Evolutionary conservation across 2,888 invertebrate genomes (phyloP), one percentile per base, ranked within the genome.

Genomic region (Sinelater perroti): DNA sequence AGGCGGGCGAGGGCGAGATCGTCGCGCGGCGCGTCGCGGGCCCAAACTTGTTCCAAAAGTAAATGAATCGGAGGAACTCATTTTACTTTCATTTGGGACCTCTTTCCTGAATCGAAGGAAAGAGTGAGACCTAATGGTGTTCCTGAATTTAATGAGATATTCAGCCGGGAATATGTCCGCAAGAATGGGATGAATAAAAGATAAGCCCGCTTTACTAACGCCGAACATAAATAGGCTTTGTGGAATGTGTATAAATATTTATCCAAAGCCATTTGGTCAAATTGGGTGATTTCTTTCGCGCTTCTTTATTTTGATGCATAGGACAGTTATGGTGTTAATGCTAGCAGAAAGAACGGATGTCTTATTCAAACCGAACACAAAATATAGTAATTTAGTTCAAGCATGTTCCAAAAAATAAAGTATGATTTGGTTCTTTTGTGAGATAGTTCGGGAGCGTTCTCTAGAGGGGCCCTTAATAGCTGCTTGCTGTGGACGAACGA

Each of bases 11-110:
- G 14, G 40, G 11, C 13, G 8, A 40, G 24, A 24, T 10, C 24
- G 24, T 24, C 14, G 8, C 13, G 11, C 26, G 8, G 40, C 24
- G 24, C 14, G 40, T 16, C 20, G 13, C 8, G 20, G 20, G 38
- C 21, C 21, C 35, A 24, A 35, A 47, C 31, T 47, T 14, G 10
- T 40, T 40, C 24, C 13, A 11, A 35, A 35, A 47, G 16, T 35
- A 35, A 47, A 35, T 35, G 35, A 47, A 35, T 47, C 47, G 24
- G 16, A 35, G 35, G 26, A 26, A 35, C 35, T 47, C 47, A 47
- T 35, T 47, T 47, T 31, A 47, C 47, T 35, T 47, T 47, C 47
- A 47, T 35, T 26, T 47, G 16, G 16, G 24, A 13, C 40, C 11
- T 38, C 21, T 38, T 33, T 20, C 16, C n/a, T 17, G 35, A 47